phyloP scores from a whole-genome alignment of 2,113 vertebrate species.

The Recurvirostra avosetta region DNA sequence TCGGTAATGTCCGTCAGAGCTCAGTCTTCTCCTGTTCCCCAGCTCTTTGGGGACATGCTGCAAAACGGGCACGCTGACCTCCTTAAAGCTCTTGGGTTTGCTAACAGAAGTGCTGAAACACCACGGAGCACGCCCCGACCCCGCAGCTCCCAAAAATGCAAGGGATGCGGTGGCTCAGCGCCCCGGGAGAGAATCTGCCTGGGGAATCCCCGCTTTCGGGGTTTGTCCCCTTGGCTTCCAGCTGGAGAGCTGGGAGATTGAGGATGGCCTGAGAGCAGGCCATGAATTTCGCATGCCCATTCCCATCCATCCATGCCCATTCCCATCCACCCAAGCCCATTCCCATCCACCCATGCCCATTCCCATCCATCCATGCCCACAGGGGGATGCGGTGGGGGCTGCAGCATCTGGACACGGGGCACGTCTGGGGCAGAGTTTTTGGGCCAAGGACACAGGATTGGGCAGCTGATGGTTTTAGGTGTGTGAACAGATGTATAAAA shows the following conservation, averaged over 20 bases:
- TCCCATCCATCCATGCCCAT: not conserved
- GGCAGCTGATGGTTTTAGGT: not conserved
- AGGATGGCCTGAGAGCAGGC: not conserved
- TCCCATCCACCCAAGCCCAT: no score
- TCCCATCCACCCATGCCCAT: no score
- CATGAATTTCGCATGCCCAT: not conserved
- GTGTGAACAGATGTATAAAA: not conserved
- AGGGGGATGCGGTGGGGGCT: not conserved
- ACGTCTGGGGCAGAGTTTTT: not conserved
- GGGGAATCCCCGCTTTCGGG: not conserved
- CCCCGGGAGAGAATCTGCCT: not conserved
- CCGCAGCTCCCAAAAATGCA: not conserved
- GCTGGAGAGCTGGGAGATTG: accelerated
- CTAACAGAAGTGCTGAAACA: not conserved
- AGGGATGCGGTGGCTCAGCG: not conserved
- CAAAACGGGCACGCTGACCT: accelerated
- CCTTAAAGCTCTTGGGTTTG: not conserved
- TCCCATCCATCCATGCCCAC: not conserved
- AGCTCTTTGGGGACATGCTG: not conserved
- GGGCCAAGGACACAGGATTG: not conserved
- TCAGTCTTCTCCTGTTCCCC: not conserved
- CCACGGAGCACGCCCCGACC: accelerated
- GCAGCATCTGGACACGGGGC: not conserved
- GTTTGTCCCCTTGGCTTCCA: not conserved
- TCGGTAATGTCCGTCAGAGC: accelerated